Base-by-base conservation (phyloP, 2,888 invertebrate species). In the Erebia epiphron region DNA sequence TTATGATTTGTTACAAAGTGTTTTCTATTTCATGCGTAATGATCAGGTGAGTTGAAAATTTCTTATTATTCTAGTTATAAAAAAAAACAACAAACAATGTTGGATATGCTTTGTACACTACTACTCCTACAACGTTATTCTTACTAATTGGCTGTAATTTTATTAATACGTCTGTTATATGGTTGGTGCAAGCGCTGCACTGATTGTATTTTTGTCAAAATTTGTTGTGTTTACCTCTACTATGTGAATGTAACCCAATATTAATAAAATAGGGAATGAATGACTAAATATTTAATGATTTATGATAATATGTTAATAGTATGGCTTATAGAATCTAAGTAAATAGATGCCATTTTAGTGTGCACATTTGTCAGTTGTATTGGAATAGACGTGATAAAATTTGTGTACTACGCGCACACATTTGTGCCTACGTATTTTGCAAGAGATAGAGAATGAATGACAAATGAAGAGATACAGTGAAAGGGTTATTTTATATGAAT, bases 101-200 rank as follows among this genome's bases (percentile, higher is more conserved):
- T 11, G 8, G 16, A 43, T 26, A 61, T 61, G 74, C 70, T 70
- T 72, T 18, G 35, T 43, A 52, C 57, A 56, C 57, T 52, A 52
- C 50, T 49, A 64, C 49, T 63, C 13, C 61, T 49, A 62, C 46
- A 13, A 21, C 8, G 10, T 50, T 52, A n/a, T 57, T 52, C 21
- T 69, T 61, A 72, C 70, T 72, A 73, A 75, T 70, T 73, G 70
- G 71, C 73, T 75, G 70, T 64, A 64, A 54, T 56, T n/a, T 58
- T 58, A 46, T 14, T 46, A 61, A 43, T 65, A 54, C 13, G 35
- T 35, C 35, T 7, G 18, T 3, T 9, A 35, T 35, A 35, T 35
- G 35, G 35, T 16, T 26, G 7, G 61, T 60, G 64, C 64, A 41
- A 54, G 35, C 16, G 60, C 61, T 67, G 41, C 60, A 60, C n/a